Evolutionary conservation across 92 coral and sea anemone species (phyloP).

Genomic region (Siderastrea siderea): DNA sequence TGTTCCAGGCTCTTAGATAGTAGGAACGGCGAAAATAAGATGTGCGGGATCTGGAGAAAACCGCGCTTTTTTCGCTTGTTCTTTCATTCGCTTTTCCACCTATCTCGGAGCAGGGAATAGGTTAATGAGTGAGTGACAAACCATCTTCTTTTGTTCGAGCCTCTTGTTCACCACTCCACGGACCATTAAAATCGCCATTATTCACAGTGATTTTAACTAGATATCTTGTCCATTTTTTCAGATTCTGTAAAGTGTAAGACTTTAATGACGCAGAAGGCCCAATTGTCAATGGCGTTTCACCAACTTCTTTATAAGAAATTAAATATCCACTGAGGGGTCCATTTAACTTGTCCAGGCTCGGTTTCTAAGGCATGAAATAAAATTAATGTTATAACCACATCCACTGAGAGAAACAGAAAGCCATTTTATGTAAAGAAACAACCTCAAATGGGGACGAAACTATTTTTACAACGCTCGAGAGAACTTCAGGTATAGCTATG

Average conservation of each 20-base stretch:
- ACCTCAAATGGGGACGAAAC: too few species aligned
- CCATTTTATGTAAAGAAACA: too few species aligned
- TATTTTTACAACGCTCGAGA: too few species aligned
- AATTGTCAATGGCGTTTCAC: background rate
- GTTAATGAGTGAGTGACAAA: background rate
- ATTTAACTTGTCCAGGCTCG: background rate
- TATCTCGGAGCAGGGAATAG: too few species aligned
- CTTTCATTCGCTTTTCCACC: too few species aligned
- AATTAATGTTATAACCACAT: background rate
- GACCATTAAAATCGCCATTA: slow-evolving; percentile 32
- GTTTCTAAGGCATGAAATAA: background rate
- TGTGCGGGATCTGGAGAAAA: too few species aligned
- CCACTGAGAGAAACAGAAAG: too few species aligned
- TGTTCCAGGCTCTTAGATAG: too few species aligned
- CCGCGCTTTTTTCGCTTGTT: too few species aligned
- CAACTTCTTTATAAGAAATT: background rate
- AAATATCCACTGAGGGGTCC: slow-evolving; percentile 16
- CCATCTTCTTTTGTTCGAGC: slow-evolving; percentile 28
- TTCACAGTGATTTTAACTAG: background rate
- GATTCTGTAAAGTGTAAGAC: background rate
- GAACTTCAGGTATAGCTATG: too few species aligned
- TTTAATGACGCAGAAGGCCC: background rate
- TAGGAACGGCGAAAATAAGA: too few species aligned
- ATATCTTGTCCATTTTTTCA: slow-evolving; percentile 43
- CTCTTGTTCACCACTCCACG: background rate